A percentile compares a stretch with the other conserved stretches of the same genome.
These are phyloP conservation scores for Paramisgurnus dabryanus DNA, from an alignment of 2,113 vertebrate genomes.

Conservation along the genomic window DNA sequence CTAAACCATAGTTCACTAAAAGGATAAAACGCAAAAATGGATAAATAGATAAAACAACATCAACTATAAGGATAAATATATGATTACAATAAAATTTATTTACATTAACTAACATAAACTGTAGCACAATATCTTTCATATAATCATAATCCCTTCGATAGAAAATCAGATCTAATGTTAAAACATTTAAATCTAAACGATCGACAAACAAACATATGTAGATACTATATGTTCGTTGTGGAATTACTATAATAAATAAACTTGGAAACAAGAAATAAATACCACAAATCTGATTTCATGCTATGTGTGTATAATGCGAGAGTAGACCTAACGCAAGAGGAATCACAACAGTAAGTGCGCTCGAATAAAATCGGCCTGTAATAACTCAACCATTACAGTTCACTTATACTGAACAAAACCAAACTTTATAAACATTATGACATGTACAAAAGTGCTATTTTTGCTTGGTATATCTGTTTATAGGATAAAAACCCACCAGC, in stretches of 20 bases:
- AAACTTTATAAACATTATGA: not conserved
- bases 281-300: not conserved
- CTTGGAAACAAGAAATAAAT: not conserved
- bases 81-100: not conserved
- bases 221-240: not conserved
- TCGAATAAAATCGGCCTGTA: not conserved
- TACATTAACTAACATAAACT: no score
- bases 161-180: not conserved
- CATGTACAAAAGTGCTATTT: not conserved
- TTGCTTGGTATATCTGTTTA: not conserved
- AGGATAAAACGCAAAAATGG: not conserved
- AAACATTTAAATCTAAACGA: not conserved
- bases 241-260: not conserved
- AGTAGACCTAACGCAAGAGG: not conserved
- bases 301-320: not conserved
- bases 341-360: slow-evolving; percentile 1
- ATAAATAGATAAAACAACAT: not conserved
- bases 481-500: slow-evolving; percentile 3
- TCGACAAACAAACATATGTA: not conserved
- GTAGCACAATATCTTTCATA: no score
- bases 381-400: not conserved
- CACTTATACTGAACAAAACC: not conserved
- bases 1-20: not conserved
- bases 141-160: not conserved
- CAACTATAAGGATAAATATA: not conserved